Base-by-base conservation (phyloP, 2,113 vertebrate species). In the Leucosticte australis region DNA sequence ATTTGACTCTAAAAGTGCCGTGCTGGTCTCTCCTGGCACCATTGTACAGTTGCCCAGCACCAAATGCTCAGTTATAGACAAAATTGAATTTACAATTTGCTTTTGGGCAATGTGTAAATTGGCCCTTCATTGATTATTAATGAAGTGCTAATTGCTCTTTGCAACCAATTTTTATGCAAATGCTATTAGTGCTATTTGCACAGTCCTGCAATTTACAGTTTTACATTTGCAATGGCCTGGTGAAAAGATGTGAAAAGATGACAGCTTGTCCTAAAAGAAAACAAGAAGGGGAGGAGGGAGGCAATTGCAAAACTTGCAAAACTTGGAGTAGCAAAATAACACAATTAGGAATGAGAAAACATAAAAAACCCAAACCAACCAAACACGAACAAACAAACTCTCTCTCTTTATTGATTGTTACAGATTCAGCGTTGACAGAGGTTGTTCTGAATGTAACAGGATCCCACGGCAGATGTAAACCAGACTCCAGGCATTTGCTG, bases 61-160 rank as follows among this genome's bases (percentile, higher is more conserved):
- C 89, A 88, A 87, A 95, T 95, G 95, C 95, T 87, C 96, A 70
- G 95, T 95, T 96, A 94, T 95, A 95, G 94, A 97, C 97, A 95
- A 97, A 96, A 97, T 98, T 85, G 86, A 97, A 96, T 97, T 97
- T 97, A 97, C 96, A 97, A 97, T 97, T 98, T 97, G 97, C 97
- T 98, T 98, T 97, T 96, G 97, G 98, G 97, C 96, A 96, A 97
- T 84, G 98, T 98, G 98, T 97, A 97, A 98, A 98, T 98, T 98
- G 97, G 98, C 97, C 96, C 96, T 98, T 98, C 98, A 97, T 97
- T 97, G 98, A 98, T 98, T 98, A 98, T 98, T 98, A 98, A 98
- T 98, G 98, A 98, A 97, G 98, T 98, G 98, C 97, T 98, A 98
- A 98, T 98, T 98, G 98, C 97, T 98, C 97, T 97, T 97, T 97